Evolutionary conservation across 2,113 vertebrate genomes (phyloP).

Genomic region (Epinephelus moara): DNA sequence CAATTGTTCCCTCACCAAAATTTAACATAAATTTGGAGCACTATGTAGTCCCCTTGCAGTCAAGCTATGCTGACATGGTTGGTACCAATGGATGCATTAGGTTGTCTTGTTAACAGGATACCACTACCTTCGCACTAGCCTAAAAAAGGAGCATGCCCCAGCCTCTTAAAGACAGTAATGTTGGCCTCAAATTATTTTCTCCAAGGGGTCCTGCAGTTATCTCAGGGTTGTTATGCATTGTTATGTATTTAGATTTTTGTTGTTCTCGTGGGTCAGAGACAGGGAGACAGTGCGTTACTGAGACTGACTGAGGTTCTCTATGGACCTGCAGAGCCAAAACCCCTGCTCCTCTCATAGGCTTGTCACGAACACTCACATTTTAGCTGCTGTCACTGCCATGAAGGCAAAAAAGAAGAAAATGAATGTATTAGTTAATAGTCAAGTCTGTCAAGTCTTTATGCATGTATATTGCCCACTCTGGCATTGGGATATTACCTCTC

Average conservation of each 20-base stretch:
- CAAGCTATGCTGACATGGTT: too few species aligned
- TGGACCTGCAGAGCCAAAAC: slow-evolving; percentile 15
- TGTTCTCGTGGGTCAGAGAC: slow-evolving; percentile 17
- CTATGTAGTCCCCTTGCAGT: too few species aligned
- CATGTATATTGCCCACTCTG: neutral
- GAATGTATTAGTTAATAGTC: neutral
- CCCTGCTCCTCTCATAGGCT: slow-evolving; percentile 34
- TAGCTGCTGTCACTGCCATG: neutral
- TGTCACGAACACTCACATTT: slow-evolving; percentile 19
- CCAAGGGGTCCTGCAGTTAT: too few species aligned
- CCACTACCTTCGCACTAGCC: too few species aligned
- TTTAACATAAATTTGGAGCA: too few species aligned
- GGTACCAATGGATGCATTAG: too few species aligned
- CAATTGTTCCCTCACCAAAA: too few species aligned
- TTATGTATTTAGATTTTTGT: neutral
- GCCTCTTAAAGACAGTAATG: too few species aligned
- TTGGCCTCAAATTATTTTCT: too few species aligned
- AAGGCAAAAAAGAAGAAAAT: neutral
- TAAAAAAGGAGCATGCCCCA: too few species aligned
- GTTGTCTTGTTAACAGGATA: too few species aligned
- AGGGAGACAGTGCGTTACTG: slow-evolving; percentile 17
- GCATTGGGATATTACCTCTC: neutral
- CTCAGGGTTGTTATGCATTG: too few species aligned
- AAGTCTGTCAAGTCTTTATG: neutral
- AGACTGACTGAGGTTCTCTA: slow-evolving; percentile 30